These are phyloP conservation scores for Agrochola lychnidis DNA, from an alignment of 2,888 invertebrate species.

Conservation along the genomic window DNA sequence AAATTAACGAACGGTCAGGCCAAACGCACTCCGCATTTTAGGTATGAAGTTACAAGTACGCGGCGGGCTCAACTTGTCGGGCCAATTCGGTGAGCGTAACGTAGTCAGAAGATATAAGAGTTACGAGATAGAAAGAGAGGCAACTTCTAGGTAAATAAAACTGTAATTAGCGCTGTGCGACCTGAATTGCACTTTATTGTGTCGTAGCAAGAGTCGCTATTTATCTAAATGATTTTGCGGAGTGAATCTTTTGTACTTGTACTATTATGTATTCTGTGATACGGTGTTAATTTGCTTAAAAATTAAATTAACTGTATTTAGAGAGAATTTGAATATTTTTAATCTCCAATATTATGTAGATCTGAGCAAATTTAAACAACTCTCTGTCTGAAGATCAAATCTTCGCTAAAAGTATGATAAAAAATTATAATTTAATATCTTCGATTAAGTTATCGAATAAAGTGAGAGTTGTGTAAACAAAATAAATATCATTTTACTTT, in stretches of 20 bases:
- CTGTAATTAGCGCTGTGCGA: no score
- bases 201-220: no score
- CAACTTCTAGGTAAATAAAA: no score
- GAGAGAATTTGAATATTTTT: constrained; percentile 6
- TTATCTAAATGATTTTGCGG: no score
- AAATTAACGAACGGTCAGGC: not conserved
- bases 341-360: not conserved
- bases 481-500: constrained; percentile 11
- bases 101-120: no score
- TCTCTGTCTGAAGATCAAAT: constrained; percentile 19
- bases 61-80: no score
- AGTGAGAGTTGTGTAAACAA: constrained; percentile 7
- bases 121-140: no score
- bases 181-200: no score
- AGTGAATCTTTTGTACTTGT: no score
- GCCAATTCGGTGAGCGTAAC: no score
- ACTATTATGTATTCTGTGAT: not conserved
- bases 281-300: not conserved
- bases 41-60: no score
- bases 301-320: not conserved
- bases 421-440: constrained; percentile 20
- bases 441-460: constrained; percentile 25
- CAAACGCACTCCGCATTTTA: no score
- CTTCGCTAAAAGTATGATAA: not conserved
- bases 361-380: constrained; percentile 10